Base-by-base conservation (phyloP, 2,113 vertebrate genomes). In the Bettongia penicillata region DNA sequence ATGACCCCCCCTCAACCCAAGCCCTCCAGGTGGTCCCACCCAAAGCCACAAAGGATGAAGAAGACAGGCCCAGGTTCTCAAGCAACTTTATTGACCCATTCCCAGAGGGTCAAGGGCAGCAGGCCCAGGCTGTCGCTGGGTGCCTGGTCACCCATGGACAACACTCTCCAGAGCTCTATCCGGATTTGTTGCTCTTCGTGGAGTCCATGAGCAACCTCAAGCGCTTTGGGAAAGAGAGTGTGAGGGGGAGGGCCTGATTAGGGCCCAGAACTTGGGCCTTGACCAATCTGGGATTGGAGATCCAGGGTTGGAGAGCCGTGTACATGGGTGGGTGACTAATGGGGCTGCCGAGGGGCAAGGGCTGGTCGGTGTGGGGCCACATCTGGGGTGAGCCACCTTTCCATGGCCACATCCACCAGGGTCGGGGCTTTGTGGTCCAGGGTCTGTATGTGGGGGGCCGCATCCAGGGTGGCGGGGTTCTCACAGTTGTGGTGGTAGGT, bases 21-120 rank as follows among this genome's bases (percentile, higher is more conserved):
- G 8, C 28, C 49, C 84, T 47, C 23, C 43, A 91, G 25, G 53
- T 90, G 0, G 0, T 50, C 51, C 51, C 53, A 47, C 25, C 25
- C 89, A 0, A 0, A 91, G 43, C 28, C 19, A 49, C 95, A 53
- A 16, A 50, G 50, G 28, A n/a, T 37, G 26, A 10, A 23, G 37
- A n/a, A 84, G 68, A n/a, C 16, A 43, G 37, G 19, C 16, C 68
- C 19, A 43, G 68, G 16, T 84, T 84, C 37, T 23, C 37, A 84
- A 22, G 23, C 16, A 43, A 84, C 16, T 84, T 84, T 84, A 84
- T 84, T 84, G 68, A 2, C 68, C n/a, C n/a, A 23, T 43, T 43
- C 19, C 61, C n/a, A 22, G 19, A 19, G n/a, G 19, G 12, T 12
- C 6, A 3, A 37, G 31, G 57, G 28, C 57, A 68, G 28, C 37